A percentile compares a stretch with the other conserved stretches of the same genome.
Conservation (phyloP, 2,113 vertebrate species). For the Zootoca vivipara region DNA sequence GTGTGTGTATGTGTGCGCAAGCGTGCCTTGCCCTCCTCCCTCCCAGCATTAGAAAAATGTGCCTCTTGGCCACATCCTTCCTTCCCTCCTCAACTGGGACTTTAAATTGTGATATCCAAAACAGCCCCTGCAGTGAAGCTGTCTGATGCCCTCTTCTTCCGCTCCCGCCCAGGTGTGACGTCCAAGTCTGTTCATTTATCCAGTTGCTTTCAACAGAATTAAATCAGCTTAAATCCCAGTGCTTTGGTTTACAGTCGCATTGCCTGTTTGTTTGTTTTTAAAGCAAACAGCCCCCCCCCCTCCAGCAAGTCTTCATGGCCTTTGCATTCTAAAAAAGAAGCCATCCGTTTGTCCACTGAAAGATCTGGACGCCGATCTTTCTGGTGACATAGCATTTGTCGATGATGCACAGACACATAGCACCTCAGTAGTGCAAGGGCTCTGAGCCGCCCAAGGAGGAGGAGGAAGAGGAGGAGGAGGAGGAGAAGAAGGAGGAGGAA, state of each 20-base stretch:
- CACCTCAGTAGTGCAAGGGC: conserved; percentile 34
- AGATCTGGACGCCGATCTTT: conserved; percentile 16
- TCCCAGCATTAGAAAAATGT: background rate
- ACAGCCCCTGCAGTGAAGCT: background rate
- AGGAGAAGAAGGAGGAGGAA: background rate
- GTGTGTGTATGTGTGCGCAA: rapidly evolving
- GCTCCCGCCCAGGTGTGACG: background rate
- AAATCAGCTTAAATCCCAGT: background rate
- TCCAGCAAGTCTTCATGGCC: conserved; percentile 1
- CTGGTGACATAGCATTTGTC: conserved; percentile 12
- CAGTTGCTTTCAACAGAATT: background rate
- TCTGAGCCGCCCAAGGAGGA: conserved; percentile 28
- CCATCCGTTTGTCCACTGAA: conserved; percentile 14
- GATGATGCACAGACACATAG: conserved; percentile 42
- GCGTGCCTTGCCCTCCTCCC: background rate
- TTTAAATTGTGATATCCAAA: background rate
- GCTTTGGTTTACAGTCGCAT: background rate
- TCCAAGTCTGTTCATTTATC: no score
- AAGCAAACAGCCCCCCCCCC: background rate
- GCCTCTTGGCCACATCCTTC: background rate
- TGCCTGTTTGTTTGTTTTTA: background rate
- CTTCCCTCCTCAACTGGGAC: background rate
- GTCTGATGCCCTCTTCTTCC: no score
- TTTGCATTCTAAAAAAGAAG: conserved; percentile 24
- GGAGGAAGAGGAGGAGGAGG: background rate